Conservation (phyloP, 2,888 invertebrate genomes). For the Subacronicta megacephala region DNA sequence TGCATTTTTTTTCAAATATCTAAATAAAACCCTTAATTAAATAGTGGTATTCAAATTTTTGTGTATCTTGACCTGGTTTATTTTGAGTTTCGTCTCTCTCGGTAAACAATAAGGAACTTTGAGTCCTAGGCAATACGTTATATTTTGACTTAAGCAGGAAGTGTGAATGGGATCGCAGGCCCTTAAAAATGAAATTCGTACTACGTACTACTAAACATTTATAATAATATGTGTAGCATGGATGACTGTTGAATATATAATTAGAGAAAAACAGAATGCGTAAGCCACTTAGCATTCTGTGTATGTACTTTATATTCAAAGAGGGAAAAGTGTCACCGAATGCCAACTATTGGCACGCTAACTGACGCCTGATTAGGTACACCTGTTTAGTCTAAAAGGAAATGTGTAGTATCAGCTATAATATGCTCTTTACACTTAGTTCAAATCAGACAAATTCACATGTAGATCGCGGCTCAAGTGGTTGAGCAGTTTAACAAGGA, state of each 20-base stretch:
- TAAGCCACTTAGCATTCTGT: slow-evolving; percentile 40
- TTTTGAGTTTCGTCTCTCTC: neutral
- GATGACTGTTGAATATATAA: slow-evolving; percentile 49
- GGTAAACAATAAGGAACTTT: neutral
- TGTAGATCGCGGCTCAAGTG: too few relatives aligned
- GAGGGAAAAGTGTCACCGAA: slow-evolving; percentile 51
- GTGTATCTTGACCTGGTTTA: too few relatives aligned
- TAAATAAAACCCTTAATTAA: too few relatives aligned
- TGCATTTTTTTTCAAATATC: neutral
- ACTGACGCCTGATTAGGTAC: slow-evolving; percentile 43
- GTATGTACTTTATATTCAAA: slow-evolving; percentile 28
- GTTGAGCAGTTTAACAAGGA: too few relatives aligned
- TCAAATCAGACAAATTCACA: too few relatives aligned
- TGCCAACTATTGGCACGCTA: slow-evolving; percentile 53
- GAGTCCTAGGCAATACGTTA: neutral
- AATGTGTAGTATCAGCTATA: too few relatives aligned
- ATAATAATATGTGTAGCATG: slow-evolving; percentile 40
- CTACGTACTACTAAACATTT: slow-evolving; percentile 34
- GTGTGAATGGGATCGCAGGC: slow-evolving; percentile 26
- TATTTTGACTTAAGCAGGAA: slow-evolving; percentile 31
- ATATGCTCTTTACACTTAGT: too few relatives aligned
- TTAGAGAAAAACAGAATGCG: slow-evolving; percentile 53
- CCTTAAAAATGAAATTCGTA: slow-evolving; percentile 41
- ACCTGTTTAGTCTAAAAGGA: slow-evolving; percentile 30
- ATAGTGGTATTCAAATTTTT: too few relatives aligned